These are phyloP conservation scores for Pinctada fucata DNA, from an alignment of 2,888 invertebrate species.

Conservation along the genomic window DNA sequence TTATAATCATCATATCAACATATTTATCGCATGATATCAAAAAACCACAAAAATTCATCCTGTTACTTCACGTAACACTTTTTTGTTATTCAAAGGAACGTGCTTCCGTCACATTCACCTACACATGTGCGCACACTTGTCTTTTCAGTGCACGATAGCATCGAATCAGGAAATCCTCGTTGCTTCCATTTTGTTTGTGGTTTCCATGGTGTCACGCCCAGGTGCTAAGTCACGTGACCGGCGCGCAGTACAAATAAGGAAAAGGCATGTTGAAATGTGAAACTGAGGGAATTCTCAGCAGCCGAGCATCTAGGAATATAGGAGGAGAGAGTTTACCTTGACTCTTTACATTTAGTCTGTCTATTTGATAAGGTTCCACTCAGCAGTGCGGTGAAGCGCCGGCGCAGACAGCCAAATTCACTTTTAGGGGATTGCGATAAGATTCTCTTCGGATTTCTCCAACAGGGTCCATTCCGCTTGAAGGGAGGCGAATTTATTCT, in stretches of 20 bases:
- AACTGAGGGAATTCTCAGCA: constrained; percentile 44
- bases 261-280: constrained; percentile 55
- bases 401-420: not conserved
- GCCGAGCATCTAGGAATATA: constrained; percentile 5
- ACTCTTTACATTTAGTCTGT: constrained; percentile 20
- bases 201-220: constrained; percentile 34
- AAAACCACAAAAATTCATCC: no score
- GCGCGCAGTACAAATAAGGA: constrained; percentile 61
- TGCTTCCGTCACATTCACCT: not conserved
- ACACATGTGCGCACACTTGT: not conserved
- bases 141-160: not conserved
- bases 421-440: not conserved
- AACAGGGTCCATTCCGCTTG: not conserved
- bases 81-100: no score
- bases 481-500: not conserved
- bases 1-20: no score
- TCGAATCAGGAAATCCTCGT: constrained; percentile 1
- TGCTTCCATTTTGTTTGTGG: constrained; percentile 32
- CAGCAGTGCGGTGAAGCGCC: constrained; percentile 12
- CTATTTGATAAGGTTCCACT: constrained; percentile 15
- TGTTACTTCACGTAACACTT: no score
- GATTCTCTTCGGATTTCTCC: not conserved
- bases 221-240: constrained; percentile 37
- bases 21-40: no score
- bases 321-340: constrained; percentile 4